Evolutionary conservation across 2,888 invertebrate genomes (phyloP), one percentile per base, ranked within the genome.

Genomic region (Drosophila rellima): DNA sequence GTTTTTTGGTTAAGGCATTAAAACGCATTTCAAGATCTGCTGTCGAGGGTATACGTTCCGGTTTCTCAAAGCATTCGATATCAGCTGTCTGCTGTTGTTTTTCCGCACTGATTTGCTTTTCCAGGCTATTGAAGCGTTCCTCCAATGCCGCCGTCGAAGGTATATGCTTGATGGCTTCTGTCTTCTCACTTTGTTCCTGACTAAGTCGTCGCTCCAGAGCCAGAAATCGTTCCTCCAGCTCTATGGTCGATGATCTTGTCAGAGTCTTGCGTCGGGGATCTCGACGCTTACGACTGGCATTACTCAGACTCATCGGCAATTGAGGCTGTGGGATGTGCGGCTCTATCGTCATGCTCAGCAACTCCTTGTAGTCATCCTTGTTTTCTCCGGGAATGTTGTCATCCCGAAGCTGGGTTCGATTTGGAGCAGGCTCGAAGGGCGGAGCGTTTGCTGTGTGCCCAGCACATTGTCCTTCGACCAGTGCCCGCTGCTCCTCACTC

Each of bases 181-280:
- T 17, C 6, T 48, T 52, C 50, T 70, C 67, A 29, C 23, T 20
- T 15, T 48, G 52, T 13, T 87, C 90, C 48, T 80, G 78, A 57
- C 90, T 91, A 5, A 91, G 63, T 0, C 82, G 74, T 10, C 82
- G 77, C 42, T 90, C 90, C 1, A 90, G 50, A 0, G 84, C 88
- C 54, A 82, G 79, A 62, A 82, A 90, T 2, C 86, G 77, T 40
- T 90, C 87, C 45, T 90, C 91, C 48, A 90, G 76, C 13, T 91
- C 91, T 17, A 91, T 82, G 3, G 91, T 90, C 5, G 89, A 80
- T 0, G 90, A 90, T 51, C 90, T 77, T 2, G 90, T 88, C 3
- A 91, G 65, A 0, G 91, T 91, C 15, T 86, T 78, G 0, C 91
- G 80, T 8, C 91, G 69, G 0, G 90, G 90, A 79, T 91, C 90